Conservation (phyloP, 2,888 invertebrate genomes). For the Bimastos eiseni region DNA sequence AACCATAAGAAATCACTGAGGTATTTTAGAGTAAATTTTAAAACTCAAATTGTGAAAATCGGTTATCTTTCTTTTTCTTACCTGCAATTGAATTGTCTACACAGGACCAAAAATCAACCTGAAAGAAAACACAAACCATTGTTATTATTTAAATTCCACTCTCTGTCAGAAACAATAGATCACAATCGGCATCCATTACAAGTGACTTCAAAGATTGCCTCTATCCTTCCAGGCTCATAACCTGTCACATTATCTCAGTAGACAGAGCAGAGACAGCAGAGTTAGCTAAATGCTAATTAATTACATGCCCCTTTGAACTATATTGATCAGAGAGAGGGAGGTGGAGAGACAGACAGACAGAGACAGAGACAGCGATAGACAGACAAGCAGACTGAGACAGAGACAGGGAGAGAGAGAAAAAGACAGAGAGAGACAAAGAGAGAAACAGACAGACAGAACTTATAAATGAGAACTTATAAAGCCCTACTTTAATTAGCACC, state of each 20-base stretch:
- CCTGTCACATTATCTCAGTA: too few relatives aligned
- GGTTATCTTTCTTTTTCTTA: neutral
- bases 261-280: too few relatives aligned
- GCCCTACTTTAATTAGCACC: too few relatives aligned
- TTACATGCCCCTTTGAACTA: neutral
- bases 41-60: neutral
- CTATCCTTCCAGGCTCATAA: too few relatives aligned
- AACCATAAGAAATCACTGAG: neutral
- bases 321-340: neutral
- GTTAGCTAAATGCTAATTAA: neutral
- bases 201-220: neutral
- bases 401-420: neutral
- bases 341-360: neutral
- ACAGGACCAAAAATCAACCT: slow-evolving; percentile 13
- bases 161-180: neutral
- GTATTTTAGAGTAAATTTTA: neutral
- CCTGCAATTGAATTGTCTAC: neutral
- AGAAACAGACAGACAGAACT: too few relatives aligned
- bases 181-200: neutral
- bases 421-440: neutral
- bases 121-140: neutral
- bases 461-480: too few relatives aligned
- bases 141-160: neutral
- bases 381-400: neutral
- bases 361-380: neutral